phyloP scores from a whole-genome alignment of 2,888 invertebrate genomes.

The Schizaphis graminum region DNA sequence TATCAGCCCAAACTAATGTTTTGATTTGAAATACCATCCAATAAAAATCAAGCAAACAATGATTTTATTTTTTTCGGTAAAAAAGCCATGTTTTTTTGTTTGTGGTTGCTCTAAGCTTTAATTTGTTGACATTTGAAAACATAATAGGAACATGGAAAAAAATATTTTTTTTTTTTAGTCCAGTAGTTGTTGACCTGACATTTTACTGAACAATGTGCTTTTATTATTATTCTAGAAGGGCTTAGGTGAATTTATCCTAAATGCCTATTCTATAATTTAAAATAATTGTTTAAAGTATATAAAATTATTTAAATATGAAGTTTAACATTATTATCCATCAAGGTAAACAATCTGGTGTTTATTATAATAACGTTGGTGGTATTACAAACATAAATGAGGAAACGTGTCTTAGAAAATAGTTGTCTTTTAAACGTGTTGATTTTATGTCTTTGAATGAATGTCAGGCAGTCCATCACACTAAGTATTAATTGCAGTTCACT shows the following conservation, averaged over 20 bases:
- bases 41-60: neutral
- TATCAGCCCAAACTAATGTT: neutral
- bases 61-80: neutral
- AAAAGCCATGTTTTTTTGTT: neutral
- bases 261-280: neutral
- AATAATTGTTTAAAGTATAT: neutral
- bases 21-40: neutral
- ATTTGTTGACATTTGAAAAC: slow-evolving; percentile 54
- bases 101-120: slow-evolving; percentile 24
- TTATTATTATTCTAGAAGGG: neutral
- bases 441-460: neutral
- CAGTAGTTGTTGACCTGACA: slow-evolving; percentile 43
- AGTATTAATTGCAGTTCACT: neutral
- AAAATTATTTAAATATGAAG: neutral
- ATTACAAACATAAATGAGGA: neutral
- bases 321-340: neutral
- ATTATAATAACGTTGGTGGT: neutral
- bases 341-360: neutral
- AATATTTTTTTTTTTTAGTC: slow-evolving; percentile 25
- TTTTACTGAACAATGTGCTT: slow-evolving; percentile 32
- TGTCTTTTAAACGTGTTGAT: neutral
- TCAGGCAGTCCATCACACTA: neutral
- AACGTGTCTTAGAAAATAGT: neutral
- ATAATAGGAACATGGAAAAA: neutral
- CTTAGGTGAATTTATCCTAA: slow-evolving; percentile 5